Evolutionary conservation across 2,113 vertebrate genomes (phyloP).

Genomic region (Petroica traversi): DNA sequence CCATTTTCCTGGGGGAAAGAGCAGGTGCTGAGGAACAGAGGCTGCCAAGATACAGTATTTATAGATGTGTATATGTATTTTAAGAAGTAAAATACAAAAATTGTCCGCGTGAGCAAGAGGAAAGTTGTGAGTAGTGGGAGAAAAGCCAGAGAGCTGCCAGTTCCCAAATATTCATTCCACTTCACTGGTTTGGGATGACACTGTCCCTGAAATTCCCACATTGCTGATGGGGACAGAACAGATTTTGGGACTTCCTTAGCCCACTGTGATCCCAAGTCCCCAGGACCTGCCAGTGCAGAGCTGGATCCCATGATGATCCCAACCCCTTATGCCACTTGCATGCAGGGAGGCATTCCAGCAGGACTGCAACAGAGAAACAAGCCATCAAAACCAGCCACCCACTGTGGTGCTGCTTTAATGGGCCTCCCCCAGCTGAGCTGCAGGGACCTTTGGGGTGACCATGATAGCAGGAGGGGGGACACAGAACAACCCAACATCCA

Average conservation of each 20-base stretch:
- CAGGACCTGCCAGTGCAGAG: background rate
- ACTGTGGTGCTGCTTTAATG: background rate
- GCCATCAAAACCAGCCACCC: background rate
- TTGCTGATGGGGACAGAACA: background rate
- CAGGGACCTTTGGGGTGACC: background rate
- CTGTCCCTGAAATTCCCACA: fast-evolving
- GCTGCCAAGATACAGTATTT: background rate
- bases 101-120: background rate
- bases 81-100: conserved; percentile 29
- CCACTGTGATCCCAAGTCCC: background rate
- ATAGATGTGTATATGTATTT: background rate
- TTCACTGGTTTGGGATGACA: too few species aligned
- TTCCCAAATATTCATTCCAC: background rate
- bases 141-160: background rate
- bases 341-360: background rate
- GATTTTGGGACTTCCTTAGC: background rate
- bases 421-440: background rate
- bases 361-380: background rate
- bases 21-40: background rate
- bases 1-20: background rate
- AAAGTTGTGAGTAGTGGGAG: background rate
- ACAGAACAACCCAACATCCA: background rate
- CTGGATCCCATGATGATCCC: background rate
- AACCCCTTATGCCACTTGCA: background rate
- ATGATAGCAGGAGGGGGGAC: background rate